Evolutionary conservation across 2,797 vertebrate species (phyloP).

Genomic region (Knipowitschia caucasica): DNA sequence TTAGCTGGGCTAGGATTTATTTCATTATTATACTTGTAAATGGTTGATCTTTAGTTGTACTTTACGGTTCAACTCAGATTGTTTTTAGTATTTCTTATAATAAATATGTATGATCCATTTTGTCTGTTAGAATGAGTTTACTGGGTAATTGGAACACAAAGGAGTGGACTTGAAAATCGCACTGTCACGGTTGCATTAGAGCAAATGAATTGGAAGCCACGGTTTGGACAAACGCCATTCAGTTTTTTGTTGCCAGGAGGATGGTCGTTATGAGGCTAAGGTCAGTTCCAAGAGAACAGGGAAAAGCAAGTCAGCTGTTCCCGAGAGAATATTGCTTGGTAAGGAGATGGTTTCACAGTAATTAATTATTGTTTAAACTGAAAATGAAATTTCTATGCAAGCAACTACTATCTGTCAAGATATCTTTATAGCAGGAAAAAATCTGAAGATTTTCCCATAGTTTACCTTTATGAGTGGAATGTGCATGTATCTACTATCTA

Average conservation of each 20-base stretch:
- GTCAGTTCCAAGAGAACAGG: background rate
- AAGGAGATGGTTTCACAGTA: background rate
- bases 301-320: background rate
- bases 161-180: background rate
- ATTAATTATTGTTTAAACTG: no score
- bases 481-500: no score
- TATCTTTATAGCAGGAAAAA: no score
- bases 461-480: no score
- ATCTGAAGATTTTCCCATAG: no score
- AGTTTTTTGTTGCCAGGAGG: background rate
- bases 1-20: background rate
- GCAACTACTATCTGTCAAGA: no score
- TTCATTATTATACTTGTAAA: background rate
- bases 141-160: background rate
- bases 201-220: conserved; percentile 4
- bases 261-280: background rate
- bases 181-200: background rate
- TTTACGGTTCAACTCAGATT: no score
- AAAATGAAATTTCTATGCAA: no score
- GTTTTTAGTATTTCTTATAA: no score
- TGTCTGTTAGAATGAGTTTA: background rate
- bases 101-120: background rate
- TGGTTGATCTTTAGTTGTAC: background rate
- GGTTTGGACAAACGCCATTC: background rate
- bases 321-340: background rate